phyloP scores from a whole-genome alignment of 2,888 invertebrate genomes.

The Meiosimyza platycephala region DNA sequence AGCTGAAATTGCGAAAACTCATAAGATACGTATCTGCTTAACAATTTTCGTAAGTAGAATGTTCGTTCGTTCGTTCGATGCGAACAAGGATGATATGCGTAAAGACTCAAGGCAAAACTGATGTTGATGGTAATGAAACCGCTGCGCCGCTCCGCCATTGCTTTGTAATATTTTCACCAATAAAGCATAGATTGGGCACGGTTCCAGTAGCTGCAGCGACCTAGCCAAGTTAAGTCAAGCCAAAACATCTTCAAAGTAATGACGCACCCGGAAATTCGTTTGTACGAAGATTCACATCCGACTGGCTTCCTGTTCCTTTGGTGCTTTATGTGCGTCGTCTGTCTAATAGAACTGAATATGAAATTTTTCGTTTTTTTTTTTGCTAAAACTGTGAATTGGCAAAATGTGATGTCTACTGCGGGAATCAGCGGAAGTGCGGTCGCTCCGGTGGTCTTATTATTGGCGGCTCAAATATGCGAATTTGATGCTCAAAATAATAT shows the following conservation, averaged over 20 bases:
- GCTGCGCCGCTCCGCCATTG: background rate
- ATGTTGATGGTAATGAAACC: no score
- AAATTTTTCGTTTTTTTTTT: background rate
- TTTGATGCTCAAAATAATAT: background rate
- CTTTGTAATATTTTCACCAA: background rate
- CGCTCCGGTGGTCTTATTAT: constrained; percentile 19
- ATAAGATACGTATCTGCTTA: no score
- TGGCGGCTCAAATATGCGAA: constrained; percentile 18
- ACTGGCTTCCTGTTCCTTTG: no score
- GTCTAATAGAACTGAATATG: constrained; percentile 1
- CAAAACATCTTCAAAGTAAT: background rate
- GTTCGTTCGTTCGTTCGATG: no score
- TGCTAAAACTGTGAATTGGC: background rate
- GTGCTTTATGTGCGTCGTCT: no score
- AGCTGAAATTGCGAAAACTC: no score
- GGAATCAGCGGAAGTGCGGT: constrained; percentile 26
- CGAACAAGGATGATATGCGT: no score
- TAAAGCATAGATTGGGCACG: constrained; percentile 26
- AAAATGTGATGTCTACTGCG: constrained; percentile 13
- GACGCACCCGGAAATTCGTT: background rate
- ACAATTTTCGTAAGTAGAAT: no score
- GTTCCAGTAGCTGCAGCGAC: constrained; percentile 23
- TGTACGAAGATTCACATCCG: no score
- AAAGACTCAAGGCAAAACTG: no score
- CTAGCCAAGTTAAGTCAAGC: background rate